A percentile compares a stretch with the other conserved stretches of the same genome.
These are phyloP conservation scores for Hyposoter didymator DNA, from an alignment of 2,888 invertebrate genomes.

Conservation along the genomic window DNA sequence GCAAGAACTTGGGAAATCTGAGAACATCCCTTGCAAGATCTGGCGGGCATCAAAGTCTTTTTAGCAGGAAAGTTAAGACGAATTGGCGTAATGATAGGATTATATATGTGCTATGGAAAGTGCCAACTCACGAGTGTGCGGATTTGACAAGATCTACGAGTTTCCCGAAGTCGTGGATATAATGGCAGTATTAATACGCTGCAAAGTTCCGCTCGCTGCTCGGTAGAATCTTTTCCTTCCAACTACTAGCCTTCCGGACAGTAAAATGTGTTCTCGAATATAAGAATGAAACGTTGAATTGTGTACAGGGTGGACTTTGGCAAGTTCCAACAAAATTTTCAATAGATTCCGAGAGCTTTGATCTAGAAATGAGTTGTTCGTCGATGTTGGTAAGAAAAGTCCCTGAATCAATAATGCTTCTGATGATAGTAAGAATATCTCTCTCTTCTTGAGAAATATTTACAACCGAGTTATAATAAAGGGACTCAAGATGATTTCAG, in stretches of 20 bases:
- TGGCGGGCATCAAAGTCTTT: constrained; percentile 39
- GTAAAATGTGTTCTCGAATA: neutral
- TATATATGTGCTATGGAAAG: constrained; percentile 20
- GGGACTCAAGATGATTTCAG: too few species aligned
- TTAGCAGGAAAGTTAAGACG: constrained; percentile 33
- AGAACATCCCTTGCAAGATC: constrained; percentile 21
- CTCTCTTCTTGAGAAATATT: too few species aligned
- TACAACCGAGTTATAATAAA: neutral
- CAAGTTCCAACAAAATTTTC: neutral
- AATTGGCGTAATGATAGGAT: constrained; percentile 22
- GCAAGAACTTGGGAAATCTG: constrained; percentile 47
- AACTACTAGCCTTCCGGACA: neutral
- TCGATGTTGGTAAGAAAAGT: too few species aligned
- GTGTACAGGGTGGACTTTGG: neutral
- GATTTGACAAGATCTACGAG: constrained; percentile 46
- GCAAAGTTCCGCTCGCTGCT: constrained; percentile 1
- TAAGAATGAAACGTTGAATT: neutral
- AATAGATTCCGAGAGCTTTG: neutral
- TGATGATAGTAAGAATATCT: too few species aligned
- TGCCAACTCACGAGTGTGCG: constrained; percentile 19
- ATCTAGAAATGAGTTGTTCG: too few species aligned
- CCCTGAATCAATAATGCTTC: too few species aligned
- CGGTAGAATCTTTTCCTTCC: constrained; percentile 20
- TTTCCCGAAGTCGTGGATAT: constrained; percentile 41
- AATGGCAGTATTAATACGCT: constrained; percentile 44